phyloP scores from a whole-genome alignment of 1,140 invertebrate species.

The Drosophila quadrilineata region DNA sequence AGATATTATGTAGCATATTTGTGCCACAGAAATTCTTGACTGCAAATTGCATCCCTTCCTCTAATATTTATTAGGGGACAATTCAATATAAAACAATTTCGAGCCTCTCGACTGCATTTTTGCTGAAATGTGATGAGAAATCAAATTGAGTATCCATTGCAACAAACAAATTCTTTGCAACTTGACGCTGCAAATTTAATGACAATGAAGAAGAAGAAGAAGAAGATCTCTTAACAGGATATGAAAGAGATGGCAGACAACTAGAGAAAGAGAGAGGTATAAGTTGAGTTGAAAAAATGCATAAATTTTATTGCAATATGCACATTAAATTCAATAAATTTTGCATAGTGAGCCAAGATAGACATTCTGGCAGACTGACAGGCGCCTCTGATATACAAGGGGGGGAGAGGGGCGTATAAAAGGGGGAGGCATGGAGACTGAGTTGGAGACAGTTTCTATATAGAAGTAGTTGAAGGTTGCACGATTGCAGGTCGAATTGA shows the following conservation, averaged over 20 bases:
- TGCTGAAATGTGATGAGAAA: conserved; percentile 3
- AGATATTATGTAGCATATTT: too few species aligned
- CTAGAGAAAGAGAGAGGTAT: conserved; percentile 44
- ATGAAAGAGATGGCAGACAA: conserved; percentile 12
- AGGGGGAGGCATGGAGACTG: background rate
- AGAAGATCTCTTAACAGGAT: background rate
- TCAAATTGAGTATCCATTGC: conserved; percentile 36
- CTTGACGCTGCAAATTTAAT: conserved; percentile 49
- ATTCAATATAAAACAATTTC: conserved; percentile 18
- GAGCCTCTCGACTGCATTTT: conserved; percentile 15
- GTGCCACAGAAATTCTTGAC: too few species aligned
- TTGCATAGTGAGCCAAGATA: conserved; percentile 14
- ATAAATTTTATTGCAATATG: conserved; percentile 70
- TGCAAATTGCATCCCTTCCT: too few species aligned
- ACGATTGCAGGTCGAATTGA: conserved; percentile 29
- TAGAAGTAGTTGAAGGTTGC: conserved; percentile 14
- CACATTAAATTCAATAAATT: conserved; percentile 79
- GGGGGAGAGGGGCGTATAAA: background rate
- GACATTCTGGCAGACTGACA: background rate
- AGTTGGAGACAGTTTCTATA: background rate
- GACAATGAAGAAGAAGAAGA: conserved; percentile 28
- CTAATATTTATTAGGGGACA: background rate
- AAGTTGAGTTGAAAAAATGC: conserved; percentile 61
- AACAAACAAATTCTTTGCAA: conserved; percentile 26
- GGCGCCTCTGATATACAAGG: conserved; percentile 9